phyloP scores from a whole-genome alignment of 2,113 vertebrate species.

The Hemiscyllium ocellatum region DNA sequence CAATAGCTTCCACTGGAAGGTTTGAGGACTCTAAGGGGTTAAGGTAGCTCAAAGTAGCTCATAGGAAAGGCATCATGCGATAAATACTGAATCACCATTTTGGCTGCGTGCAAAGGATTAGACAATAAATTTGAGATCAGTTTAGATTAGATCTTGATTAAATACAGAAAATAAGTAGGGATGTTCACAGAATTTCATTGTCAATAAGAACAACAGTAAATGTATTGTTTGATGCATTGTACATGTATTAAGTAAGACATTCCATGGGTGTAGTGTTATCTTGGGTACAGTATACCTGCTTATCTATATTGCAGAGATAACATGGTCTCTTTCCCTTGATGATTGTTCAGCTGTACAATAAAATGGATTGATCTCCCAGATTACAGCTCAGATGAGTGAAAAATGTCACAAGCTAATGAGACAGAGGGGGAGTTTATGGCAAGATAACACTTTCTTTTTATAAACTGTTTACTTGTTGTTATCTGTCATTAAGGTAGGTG shows the following conservation, averaged over 20 bases:
- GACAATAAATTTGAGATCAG: not conserved
- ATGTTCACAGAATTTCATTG: not conserved
- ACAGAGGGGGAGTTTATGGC: not conserved
- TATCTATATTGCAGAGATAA: conserved; percentile 26
- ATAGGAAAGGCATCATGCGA: not conserved
- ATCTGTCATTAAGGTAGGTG: not conserved
- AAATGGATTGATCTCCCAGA: not conserved
- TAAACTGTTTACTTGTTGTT: conserved; percentile 11
- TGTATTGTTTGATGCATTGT: not conserved
- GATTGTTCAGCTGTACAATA: not conserved
- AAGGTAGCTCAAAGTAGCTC: not conserved
- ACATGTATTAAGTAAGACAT: conserved; percentile 10
- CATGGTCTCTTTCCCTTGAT: not conserved
- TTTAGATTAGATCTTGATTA: conserved; percentile 4
- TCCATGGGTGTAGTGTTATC: not conserved
- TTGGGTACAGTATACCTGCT: conserved; percentile 12
- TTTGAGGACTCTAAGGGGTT: not conserved
- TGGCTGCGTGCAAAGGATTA: not conserved
- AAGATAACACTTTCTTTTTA: conserved; percentile 26
- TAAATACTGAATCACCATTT: not conserved
- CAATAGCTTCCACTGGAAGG: not conserved
- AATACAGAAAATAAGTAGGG: not conserved
- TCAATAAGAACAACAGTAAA: not conserved
- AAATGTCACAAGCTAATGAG: not conserved
- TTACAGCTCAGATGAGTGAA: not conserved